Percentiles rank a stretch among this genome's conserved stretches.
phyloP scores from a whole-genome alignment of 2,113 vertebrate genomes.

The Sisor rabdophorus region DNA sequence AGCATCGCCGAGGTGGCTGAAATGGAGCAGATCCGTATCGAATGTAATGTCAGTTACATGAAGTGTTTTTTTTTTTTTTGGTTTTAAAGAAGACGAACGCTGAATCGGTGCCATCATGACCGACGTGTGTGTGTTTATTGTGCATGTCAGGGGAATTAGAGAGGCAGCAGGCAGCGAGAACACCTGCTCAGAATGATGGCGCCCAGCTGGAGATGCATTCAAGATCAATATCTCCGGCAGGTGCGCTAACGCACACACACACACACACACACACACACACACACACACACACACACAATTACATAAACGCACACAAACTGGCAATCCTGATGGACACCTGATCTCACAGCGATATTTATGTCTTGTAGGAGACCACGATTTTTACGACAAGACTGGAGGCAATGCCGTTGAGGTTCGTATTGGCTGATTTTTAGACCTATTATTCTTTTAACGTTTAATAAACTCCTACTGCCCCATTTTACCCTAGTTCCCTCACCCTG shows the following conservation, averaged over 20 bases:
- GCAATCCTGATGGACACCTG: not conserved
- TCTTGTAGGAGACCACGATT: conserved; percentile 84
- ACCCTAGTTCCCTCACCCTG: not conserved
- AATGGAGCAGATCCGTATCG: conserved; percentile 97
- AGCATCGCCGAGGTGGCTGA: conserved; percentile 95
- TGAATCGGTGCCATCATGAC: not conserved
- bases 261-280: not conserved
- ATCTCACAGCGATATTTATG: conserved; percentile 30
- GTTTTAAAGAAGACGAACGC: not conserved
- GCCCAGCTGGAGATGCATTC: conserved; percentile 81
- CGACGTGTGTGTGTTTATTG: conserved; percentile 18
- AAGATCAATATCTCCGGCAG: conserved; percentile 83
- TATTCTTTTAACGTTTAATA: not conserved
- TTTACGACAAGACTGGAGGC: conserved; percentile 81
- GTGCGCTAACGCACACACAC: conserved; percentile 60
- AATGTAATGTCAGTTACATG: conserved; percentile 90
- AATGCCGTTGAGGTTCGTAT: conserved; percentile 95
- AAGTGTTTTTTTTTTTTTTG: conserved; percentile 23
- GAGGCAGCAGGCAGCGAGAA: conserved; percentile 85
- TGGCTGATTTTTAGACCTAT: not conserved
- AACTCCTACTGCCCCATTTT: conserved; percentile 9
- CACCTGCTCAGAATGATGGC: conserved; percentile 77
- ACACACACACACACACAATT: not conserved
- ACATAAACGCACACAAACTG: not conserved
- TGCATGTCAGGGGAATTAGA: conserved; percentile 85